These are phyloP conservation scores for Sebastes iracundus DNA, from an alignment of 2,797 vertebrate genomes.

Conservation along the genomic window DNA sequence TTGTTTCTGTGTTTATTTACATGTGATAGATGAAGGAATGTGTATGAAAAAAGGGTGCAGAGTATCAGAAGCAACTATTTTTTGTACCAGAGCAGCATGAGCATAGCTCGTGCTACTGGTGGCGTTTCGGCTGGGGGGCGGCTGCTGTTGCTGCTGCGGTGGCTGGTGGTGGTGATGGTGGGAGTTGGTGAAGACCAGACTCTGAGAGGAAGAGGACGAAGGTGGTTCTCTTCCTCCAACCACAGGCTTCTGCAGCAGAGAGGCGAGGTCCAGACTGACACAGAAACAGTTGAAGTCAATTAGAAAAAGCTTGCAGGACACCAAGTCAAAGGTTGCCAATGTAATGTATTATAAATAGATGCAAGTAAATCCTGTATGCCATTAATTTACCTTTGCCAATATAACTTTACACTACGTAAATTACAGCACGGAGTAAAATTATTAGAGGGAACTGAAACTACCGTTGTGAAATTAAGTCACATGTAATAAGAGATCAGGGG, in stretches of 20 bases:
- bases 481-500: neutral
- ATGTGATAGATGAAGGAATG: neutral
- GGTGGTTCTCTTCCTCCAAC: constrained; percentile 83
- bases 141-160: constrained; percentile 56
- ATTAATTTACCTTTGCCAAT: neutral
- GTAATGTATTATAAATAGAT: neutral
- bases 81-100: constrained; percentile 92
- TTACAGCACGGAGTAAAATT: neutral
- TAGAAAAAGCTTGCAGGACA: neutral
- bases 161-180: constrained; percentile 87
- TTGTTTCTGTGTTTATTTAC: neutral
- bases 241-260: constrained; percentile 91
- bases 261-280: constrained; percentile 89
- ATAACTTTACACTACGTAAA: neutral
- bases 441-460: neutral
- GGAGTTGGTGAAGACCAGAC: constrained; percentile 96
- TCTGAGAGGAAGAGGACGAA: constrained; percentile 85
- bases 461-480: neutral
- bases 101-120: constrained; percentile 86
- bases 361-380: neutral
- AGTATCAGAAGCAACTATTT: neutral
- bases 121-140: constrained; percentile 75
- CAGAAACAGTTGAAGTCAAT: neutral
- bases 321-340: neutral
- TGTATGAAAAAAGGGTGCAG: neutral